A percentile compares a stretch with the other conserved stretches of the same genome.
Conservation (phyloP, 2,888 invertebrate species). For the Corbicula japonica region DNA sequence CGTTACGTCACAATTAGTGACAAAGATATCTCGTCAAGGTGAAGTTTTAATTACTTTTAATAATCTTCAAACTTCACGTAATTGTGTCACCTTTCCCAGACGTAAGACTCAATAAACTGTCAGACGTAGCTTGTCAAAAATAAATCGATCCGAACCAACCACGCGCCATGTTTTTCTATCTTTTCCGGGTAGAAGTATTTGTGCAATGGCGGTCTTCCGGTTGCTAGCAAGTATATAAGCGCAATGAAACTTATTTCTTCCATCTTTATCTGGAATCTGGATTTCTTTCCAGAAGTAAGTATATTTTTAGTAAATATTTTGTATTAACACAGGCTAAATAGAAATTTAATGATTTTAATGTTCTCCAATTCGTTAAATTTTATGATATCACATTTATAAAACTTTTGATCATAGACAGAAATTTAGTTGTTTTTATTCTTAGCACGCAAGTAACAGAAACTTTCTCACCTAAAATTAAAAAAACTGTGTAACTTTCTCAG, state of each 20-base stretch:
- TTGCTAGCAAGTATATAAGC: conserved; percentile 13
- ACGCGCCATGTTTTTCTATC: background rate
- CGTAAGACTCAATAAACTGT: background rate
- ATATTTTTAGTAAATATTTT: conserved; percentile 7
- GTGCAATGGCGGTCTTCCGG: background rate
- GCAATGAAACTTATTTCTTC: background rate
- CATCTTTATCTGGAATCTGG: conserved; percentile 8
- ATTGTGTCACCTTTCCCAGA: conserved; percentile 16
- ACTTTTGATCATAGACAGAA: background rate
- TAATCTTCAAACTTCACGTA: background rate
- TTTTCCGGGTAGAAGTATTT: conserved; percentile 25
- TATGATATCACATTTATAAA: background rate
- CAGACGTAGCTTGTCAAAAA: conserved; percentile 11
- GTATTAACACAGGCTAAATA: background rate
- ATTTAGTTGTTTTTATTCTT: too few relatives aligned
- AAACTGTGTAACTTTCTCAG: too few relatives aligned
- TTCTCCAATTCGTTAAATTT: background rate
- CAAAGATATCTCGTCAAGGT: too few relatives aligned
- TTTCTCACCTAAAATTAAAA: too few relatives aligned
- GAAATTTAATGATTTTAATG: background rate
- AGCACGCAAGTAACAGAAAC: too few relatives aligned
- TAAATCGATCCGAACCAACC: background rate
- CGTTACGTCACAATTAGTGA: too few relatives aligned
- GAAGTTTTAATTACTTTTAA: background rate
- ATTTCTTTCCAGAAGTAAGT: conserved; percentile 36